Conservation (phyloP, 2,888 invertebrate species). For the Antheraea yamamai region DNA sequence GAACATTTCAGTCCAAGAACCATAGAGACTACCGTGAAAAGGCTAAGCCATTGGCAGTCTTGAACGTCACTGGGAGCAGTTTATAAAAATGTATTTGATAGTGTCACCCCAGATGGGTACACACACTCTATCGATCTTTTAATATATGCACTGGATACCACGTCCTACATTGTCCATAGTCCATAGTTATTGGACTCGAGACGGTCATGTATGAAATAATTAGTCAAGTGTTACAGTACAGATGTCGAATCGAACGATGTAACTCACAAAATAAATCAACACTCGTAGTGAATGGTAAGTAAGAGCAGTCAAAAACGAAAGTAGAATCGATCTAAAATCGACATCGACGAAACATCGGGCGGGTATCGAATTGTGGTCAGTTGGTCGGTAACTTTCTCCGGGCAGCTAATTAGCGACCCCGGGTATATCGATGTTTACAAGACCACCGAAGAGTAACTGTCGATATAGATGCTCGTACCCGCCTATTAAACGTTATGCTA, state of each 20-base stretch:
- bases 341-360: constrained; percentile 72
- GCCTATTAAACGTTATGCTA: constrained; percentile 15
- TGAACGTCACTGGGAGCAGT: too few relatives aligned
- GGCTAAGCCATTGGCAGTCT: too few relatives aligned
- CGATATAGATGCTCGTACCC: constrained; percentile 63
- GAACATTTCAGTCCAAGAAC: too few relatives aligned
- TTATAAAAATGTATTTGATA: too few relatives aligned
- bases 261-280: constrained; percentile 60
- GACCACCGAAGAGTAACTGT: constrained; percentile 53
- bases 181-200: background rate
- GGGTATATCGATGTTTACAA: constrained; percentile 65
- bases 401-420: constrained; percentile 71
- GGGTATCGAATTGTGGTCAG: constrained; percentile 73
- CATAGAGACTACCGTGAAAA: too few relatives aligned
- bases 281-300: constrained; percentile 67
- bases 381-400: constrained; percentile 79
- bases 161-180: too few relatives aligned
- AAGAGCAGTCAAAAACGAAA: constrained; percentile 82
- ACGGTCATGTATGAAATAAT: constrained; percentile 28
- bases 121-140: too few relatives aligned
- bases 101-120: too few relatives aligned
- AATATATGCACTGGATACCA: too few relatives aligned
- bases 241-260: constrained; percentile 29
- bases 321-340: constrained; percentile 80
- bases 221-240: constrained; percentile 25